Percentiles rank a stretch among this genome's conserved stretches.
Conservation (phyloP, 2,113 vertebrate species). For the Pelodiscus sinensis region DNA sequence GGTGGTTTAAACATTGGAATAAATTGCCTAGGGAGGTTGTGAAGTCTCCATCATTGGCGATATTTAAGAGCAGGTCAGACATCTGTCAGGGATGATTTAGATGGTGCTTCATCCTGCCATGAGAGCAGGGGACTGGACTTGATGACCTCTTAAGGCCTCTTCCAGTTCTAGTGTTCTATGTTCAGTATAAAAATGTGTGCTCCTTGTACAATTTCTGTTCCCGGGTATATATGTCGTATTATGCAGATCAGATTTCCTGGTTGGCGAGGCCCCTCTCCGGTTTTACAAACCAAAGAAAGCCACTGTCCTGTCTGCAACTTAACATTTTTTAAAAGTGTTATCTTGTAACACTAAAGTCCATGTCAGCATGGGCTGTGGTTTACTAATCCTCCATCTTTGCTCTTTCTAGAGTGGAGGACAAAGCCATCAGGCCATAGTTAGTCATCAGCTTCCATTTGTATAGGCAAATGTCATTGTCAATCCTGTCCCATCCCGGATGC, state of each 20-base stretch:
- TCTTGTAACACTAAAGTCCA: not conserved
- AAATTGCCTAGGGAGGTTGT: no score
- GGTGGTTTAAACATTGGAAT: no score
- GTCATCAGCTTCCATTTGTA: not conserved
- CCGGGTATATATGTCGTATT: not conserved
- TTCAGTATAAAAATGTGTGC: not conserved
- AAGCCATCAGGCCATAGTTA: not conserved
- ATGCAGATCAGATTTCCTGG: not conserved
- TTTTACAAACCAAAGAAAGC: not conserved
- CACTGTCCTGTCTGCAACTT: not conserved
- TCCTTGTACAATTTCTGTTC: not conserved
- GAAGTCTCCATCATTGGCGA: no score
- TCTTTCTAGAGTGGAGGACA: not conserved
- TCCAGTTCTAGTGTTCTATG: not conserved
- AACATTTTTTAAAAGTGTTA: not conserved
- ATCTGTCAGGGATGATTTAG: no score
- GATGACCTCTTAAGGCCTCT: no score
- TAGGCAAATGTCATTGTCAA: not conserved
- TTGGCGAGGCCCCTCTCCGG: not conserved
- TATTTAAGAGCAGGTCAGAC: no score
- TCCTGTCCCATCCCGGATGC: not conserved
- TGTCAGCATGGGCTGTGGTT: not conserved
- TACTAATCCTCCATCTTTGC: not conserved
- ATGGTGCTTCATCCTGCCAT: no score
- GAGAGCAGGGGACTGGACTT: no score